Base-by-base conservation (phyloP, 1,140 invertebrate species). In the Solenopsis invicta region DNA sequence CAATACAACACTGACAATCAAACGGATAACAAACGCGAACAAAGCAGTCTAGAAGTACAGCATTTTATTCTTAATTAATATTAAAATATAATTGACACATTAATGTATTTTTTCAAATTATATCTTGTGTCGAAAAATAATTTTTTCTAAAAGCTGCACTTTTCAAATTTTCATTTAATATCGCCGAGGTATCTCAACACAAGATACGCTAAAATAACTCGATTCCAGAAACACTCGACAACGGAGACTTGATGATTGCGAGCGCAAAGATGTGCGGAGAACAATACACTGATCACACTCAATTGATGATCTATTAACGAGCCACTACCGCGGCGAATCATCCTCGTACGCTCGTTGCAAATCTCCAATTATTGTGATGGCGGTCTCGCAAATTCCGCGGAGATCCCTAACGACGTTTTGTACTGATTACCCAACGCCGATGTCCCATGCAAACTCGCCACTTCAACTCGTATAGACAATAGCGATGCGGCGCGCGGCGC, bases 381-480 rank as follows among this genome's bases (percentile, higher is more conserved):
- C 34, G 64, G 48, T 16, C 24, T 18, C 34, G 71, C 62, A 50
- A 69, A 81, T 86, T 86, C 76, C 54, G 66, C 61, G 29, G 41
- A 69, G 62, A 86, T 75, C 76, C 16, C 50, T 59, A 69, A 86
- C 45, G 64, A 86, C 76, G 29, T 67, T 29, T 67, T 84, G 48
- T 52, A 54, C 50, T 54, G 64, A 52, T 54, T 52, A 67, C 37
- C 77, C 64, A 69, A 71, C 18, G 29, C 18, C 77, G n/a, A 62
- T 59, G 52, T 85, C n/a, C 52, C 62, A 13, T 34, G 66, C 81
- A 66, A 75, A 75, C 45, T 72, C 64, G 37, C 67, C 81, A 86
- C 78, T 87, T 75, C 76, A 81, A 66, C 41, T 62, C 52, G 52
- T n/a, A 62, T 24, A 18, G 45, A 78, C 80, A 86, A 80, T 78